A percentile compares a stretch with the other conserved stretches of the same genome.
These are phyloP conservation scores for Holacanthella duospinosa DNA, from an alignment of 2,888 invertebrate species.

Conservation along the genomic window DNA sequence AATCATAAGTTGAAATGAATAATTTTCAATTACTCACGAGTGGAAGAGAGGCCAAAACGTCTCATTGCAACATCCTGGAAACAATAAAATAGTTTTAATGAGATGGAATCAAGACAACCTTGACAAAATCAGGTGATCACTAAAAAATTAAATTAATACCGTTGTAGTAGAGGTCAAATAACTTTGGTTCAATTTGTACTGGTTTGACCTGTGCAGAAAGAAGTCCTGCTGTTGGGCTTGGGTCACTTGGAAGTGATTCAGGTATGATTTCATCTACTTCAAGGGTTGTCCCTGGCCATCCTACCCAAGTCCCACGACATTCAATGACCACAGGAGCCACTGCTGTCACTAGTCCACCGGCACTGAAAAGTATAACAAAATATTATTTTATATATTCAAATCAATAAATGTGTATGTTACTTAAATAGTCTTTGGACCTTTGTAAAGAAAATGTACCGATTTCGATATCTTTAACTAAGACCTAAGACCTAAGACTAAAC, in stretches of 20 bases:
- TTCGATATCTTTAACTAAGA: not conserved
- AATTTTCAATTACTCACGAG: slow-evolving; percentile 30
- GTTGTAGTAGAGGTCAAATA: slow-evolving; percentile 43
- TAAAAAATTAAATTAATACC: no score
- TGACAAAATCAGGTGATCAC: no score
- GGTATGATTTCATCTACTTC: slow-evolving; percentile 40
- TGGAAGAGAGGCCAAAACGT: slow-evolving; percentile 45
- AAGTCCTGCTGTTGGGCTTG: slow-evolving; percentile 42
- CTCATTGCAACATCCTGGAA: slow-evolving; percentile 42
- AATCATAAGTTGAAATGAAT: not conserved
- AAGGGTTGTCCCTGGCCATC: slow-evolving; percentile 43
- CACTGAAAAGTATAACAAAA: slow-evolving; percentile 37
- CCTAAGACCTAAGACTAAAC: no score
- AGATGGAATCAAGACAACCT: no score
- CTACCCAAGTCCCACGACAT: slow-evolving; percentile 43
- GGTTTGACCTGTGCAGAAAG: slow-evolving; percentile 41
- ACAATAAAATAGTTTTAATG: not conserved
- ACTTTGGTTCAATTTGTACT: slow-evolving; percentile 39
- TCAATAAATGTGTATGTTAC: not conserved
- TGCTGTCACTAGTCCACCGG: slow-evolving; percentile 44
- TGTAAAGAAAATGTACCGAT: not conserved
- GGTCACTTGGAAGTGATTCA: slow-evolving; percentile 41
- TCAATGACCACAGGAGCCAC: slow-evolving; percentile 44
- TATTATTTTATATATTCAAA: not conserved
- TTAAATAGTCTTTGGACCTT: not conserved